Evolutionary conservation across 2,888 invertebrate species (phyloP).

Genomic region (Anoplius nigerrimus): DNA sequence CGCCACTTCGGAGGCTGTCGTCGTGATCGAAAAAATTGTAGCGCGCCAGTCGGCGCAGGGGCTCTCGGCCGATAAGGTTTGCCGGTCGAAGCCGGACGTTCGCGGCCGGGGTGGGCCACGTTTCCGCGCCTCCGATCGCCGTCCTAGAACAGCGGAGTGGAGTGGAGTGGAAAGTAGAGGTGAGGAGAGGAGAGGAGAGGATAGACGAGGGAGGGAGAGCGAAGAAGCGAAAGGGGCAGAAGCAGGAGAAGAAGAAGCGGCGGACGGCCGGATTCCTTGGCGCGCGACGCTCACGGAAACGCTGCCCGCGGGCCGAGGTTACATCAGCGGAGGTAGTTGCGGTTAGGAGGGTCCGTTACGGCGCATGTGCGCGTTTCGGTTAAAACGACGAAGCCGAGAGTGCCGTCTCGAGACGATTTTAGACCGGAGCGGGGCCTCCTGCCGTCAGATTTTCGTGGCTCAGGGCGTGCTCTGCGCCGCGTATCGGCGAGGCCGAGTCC

Average conservation of each 20-base stretch:
- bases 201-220: no score
- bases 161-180: no score
- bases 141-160: no score
- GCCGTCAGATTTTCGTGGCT: constrained; percentile 65
- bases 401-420: constrained; percentile 67
- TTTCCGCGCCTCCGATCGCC: no score
- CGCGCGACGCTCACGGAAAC: not conserved
- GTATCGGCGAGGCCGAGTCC: not conserved
- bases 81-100: no score
- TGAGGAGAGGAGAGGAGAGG: no score
- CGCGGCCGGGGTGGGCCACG: no score
- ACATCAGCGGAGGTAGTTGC: constrained; percentile 30
- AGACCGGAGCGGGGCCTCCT: constrained; percentile 70
- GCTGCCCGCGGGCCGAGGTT: constrained; percentile 9
- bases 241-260: not conserved
- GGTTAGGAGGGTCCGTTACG: constrained; percentile 21
- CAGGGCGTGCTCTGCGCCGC: constrained; percentile 58
- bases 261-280: constrained; percentile 30
- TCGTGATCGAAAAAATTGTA: no score
- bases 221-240: not conserved
- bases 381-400: constrained; percentile 60
- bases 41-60: no score
- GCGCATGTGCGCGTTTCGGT: constrained; percentile 64
- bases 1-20: no score
- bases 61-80: not conserved